Evolutionary conservation across 2,113 vertebrate genomes (phyloP).

Genomic region (Anser brachyrhynchus): DNA sequence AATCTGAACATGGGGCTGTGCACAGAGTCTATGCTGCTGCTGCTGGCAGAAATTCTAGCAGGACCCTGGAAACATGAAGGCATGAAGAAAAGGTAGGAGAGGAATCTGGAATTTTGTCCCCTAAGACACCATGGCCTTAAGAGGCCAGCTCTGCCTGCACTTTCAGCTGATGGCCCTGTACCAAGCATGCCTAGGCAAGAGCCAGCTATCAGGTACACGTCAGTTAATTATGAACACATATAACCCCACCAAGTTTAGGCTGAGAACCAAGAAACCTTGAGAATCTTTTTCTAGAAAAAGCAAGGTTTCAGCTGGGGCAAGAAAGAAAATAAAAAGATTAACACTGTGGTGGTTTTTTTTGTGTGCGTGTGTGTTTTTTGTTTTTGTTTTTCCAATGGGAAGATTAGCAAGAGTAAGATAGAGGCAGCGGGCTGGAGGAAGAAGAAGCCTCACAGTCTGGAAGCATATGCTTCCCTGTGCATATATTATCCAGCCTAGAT

Average conservation of each 20-base stretch:
- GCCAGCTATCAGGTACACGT: not conserved
- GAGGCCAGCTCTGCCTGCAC: not conserved
- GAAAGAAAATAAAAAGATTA: not conserved
- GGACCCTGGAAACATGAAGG: not conserved
- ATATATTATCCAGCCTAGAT: not conserved
- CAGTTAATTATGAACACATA: not conserved
- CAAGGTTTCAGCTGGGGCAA: not conserved
- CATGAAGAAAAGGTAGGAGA: not conserved
- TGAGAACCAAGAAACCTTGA: not conserved
- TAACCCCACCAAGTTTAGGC: not conserved
- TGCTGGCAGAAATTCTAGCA: not conserved
- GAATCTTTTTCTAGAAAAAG: not conserved
- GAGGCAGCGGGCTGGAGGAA: not conserved
- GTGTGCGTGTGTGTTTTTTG: not conserved
- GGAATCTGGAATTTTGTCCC: not conserved
- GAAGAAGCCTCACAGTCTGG: not conserved
- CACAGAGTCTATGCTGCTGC: not conserved
- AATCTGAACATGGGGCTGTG: not conserved
- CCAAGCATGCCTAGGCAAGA: not conserved
- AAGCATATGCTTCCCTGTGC: not conserved
- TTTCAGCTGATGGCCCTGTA: not conserved
- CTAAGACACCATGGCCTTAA: not conserved
- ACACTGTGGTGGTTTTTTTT: no score
- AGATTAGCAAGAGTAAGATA: not conserved
- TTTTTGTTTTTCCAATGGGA: not conserved